These are phyloP conservation scores for Muscina levida DNA, from an alignment of 2,888 invertebrate species.

Conservation along the genomic window DNA sequence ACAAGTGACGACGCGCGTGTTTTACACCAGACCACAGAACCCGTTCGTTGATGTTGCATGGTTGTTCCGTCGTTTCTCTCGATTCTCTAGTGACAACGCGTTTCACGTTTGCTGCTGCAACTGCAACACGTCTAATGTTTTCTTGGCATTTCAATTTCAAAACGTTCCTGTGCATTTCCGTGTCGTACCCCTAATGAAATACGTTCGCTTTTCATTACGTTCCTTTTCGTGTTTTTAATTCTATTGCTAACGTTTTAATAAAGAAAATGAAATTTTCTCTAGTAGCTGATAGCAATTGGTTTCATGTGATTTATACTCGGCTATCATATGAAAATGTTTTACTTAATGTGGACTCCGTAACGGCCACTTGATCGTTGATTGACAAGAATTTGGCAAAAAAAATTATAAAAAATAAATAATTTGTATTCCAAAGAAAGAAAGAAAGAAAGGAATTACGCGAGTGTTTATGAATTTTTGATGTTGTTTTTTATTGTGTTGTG, in stretches of 20 bases:
- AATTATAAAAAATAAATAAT: constrained; percentile 12
- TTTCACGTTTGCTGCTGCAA: too few species aligned
- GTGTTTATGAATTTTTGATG: background rate
- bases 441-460: too few species aligned
- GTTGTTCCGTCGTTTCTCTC: constrained; percentile 1
- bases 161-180: too few species aligned
- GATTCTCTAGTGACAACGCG: too few species aligned
- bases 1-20: constrained; percentile 1
- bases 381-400: background rate
- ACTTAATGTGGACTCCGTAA: background rate
- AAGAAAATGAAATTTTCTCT: constrained; percentile 21
- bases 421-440: constrained; percentile 10
- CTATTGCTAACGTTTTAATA: too few species aligned
- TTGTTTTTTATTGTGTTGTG: background rate
- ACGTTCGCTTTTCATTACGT: constrained; percentile 34
- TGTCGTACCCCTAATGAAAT: too few species aligned
- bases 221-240: constrained; percentile 30
- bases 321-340: constrained; percentile 24
- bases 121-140: constrained; percentile 17
- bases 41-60: background rate
- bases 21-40: constrained; percentile 8
- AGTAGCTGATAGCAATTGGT: background rate
- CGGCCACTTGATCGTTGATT: background rate
- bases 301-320: background rate
- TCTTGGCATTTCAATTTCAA: too few species aligned